Percentiles rank a stretch among this genome's conserved stretches.
These are phyloP conservation scores for Cyprinella venusta DNA, from an alignment of 2,797 vertebrate genomes.

Conservation along the genomic window DNA sequence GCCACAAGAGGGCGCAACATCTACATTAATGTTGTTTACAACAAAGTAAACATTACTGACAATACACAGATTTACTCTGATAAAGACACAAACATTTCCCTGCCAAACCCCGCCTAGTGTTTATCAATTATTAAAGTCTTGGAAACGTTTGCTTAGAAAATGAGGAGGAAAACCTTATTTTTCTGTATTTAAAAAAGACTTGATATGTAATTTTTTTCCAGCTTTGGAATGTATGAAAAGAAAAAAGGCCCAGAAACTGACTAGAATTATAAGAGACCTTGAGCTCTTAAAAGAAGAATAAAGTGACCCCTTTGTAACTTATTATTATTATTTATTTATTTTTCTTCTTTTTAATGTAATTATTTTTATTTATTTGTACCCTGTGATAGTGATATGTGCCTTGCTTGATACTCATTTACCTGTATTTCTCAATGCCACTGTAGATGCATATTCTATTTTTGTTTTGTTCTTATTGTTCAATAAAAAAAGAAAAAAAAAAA, in stretches of 20 bases:
- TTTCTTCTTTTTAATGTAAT: too few relatives aligned
- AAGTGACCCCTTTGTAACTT: background rate
- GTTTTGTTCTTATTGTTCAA: too few relatives aligned
- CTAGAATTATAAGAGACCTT: background rate
- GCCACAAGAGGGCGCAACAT: background rate
- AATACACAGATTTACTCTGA: background rate
- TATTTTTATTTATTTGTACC: too few relatives aligned
- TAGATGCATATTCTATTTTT: too few relatives aligned
- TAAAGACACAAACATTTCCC: background rate
- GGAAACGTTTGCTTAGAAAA: background rate
- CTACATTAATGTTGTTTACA: background rate
- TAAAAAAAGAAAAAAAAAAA: too few relatives aligned
- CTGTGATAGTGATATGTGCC: too few relatives aligned
- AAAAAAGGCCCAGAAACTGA: background rate
- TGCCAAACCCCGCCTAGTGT: background rate
- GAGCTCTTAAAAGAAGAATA: background rate
- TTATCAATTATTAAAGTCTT: background rate
- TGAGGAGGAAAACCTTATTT: too few relatives aligned
- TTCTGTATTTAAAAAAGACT: too few relatives aligned
- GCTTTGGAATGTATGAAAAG: background rate
- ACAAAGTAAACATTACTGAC: background rate
- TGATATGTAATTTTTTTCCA: background rate
- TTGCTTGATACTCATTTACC: too few relatives aligned
- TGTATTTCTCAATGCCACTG: too few relatives aligned
- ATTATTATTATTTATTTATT: too few relatives aligned